Percentiles rank a stretch among this genome's conserved stretches.
phyloP scores from a whole-genome alignment of 2,888 invertebrate species.

The Thera obeliscata region DNA sequence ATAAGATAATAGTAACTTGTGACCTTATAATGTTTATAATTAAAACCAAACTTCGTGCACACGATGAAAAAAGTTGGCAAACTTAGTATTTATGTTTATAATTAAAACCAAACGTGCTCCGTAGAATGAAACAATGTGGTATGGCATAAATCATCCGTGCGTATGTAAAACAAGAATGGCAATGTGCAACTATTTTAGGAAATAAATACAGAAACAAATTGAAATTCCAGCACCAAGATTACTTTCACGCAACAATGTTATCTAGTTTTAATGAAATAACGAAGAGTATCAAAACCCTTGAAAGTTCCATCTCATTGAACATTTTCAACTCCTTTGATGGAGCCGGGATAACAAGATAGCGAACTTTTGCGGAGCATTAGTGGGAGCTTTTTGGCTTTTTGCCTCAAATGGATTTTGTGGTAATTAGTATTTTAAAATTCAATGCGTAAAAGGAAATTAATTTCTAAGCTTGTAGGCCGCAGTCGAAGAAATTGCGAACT shows the following conservation, averaged over 20 bases:
- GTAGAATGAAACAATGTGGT: neutral
- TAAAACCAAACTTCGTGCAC: too few relatives aligned
- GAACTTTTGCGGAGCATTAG: conserved; percentile 52
- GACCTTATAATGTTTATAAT: too few relatives aligned
- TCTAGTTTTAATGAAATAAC: conserved; percentile 35
- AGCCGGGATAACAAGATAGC: conserved; percentile 48
- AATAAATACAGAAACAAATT: conserved; percentile 22
- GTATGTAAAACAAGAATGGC: neutral
- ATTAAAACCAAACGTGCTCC: neutral
- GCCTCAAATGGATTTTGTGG: conserved; percentile 11
- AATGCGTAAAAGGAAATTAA: conserved; percentile 7
- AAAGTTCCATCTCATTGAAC: conserved; percentile 45
- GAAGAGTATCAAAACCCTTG: conserved; percentile 32
- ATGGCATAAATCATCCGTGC: neutral
- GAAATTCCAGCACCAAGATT: conserved; percentile 20
- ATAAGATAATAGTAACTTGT: too few relatives aligned
- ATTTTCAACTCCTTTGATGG: conserved; percentile 44
- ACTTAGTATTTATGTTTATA: too few relatives aligned
- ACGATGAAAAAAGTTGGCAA: too few relatives aligned
- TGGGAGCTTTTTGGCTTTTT: conserved; percentile 33
- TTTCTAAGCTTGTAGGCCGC: neutral
- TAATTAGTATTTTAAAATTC: conserved; percentile 15
- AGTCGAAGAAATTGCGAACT: neutral
- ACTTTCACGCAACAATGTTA: conserved; percentile 27
- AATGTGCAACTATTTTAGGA: neutral